Conservation (phyloP, 37 sponge, comb jelly and placozoan genomes). For the Ephydatia muelleri region DNA sequence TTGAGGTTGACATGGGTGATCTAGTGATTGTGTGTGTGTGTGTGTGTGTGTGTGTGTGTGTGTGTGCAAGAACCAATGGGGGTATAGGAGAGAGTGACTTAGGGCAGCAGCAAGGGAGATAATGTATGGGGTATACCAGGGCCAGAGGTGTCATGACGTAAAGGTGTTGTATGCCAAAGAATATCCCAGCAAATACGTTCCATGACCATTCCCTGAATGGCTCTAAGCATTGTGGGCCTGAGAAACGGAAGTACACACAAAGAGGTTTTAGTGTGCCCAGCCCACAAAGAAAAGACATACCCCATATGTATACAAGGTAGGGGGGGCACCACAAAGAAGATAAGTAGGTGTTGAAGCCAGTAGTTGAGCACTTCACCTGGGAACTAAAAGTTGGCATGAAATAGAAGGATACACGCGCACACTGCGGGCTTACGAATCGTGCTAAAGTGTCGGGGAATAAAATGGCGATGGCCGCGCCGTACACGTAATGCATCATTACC, state of each 20-base stretch:
- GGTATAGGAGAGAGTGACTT: neutral
- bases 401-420: neutral
- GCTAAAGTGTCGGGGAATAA: slow-evolving; percentile 70
- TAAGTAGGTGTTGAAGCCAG: slow-evolving; percentile 86
- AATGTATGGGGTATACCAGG: slow-evolving; percentile 9
- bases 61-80: neutral
- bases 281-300: neutral
- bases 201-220: slow-evolving; percentile 80
- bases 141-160: slow-evolving; percentile 82
- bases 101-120: neutral
- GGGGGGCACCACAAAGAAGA: slow-evolving; percentile 85
- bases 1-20: slow-evolving; percentile 57
- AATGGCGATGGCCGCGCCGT: slow-evolving; percentile 85
- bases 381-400: slow-evolving; percentile 31
- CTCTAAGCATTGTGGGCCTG: slow-evolving; percentile 74
- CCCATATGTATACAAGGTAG: slow-evolving; percentile 79
- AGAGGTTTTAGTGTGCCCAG: neutral
- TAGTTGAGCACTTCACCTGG: slow-evolving; percentile 64
- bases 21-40: slow-evolving; percentile 4
- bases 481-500: slow-evolving; percentile 86
- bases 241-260: neutral
- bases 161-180: slow-evolving; percentile 85
- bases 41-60: neutral
- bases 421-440: slow-evolving; percentile 23
- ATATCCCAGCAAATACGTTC: slow-evolving; percentile 70